Conservation (phyloP, 2,113 vertebrate genomes). For the Pachypanchax playfairii region DNA sequence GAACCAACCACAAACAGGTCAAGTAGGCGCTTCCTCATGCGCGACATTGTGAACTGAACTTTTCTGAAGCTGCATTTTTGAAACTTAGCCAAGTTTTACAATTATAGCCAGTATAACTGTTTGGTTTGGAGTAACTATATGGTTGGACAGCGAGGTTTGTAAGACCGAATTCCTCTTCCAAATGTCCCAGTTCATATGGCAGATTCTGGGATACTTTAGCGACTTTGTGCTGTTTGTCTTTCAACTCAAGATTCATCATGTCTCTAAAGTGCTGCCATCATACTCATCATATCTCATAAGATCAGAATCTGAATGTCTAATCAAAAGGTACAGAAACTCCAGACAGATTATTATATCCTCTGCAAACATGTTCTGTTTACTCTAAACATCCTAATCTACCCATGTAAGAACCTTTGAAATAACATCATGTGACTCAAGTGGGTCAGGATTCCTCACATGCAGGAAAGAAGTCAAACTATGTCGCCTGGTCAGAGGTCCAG, state of each 20-base stretch:
- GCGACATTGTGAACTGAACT: conserved; percentile 1
- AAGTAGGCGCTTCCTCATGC: conserved; percentile 45
- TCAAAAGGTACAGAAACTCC: conserved; percentile 6
- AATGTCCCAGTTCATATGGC: neutral
- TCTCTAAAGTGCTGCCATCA: neutral
- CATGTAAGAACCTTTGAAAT: neutral
- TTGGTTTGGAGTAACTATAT: neutral
- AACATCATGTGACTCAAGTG: conserved; percentile 21
- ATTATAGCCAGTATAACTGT: neutral
- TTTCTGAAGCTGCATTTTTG: conserved; percentile 5
- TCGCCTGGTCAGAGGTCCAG: conserved; percentile 18
- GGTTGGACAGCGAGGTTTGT: neutral
- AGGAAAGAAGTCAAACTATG: conserved; percentile 46
- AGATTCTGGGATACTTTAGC: too few species aligned
- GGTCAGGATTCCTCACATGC: conserved; percentile 32
- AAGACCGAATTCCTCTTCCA: neutral
- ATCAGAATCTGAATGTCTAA: conserved; percentile 18
- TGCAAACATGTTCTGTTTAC: conserved; percentile 27
- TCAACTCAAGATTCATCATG: neutral
- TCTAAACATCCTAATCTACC: conserved; percentile 30
- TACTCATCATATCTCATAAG: conserved; percentile 9
- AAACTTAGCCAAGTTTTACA: neutral
- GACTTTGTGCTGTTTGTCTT: neutral
- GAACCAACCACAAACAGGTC: conserved; percentile 41
- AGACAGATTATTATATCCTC: conserved; percentile 22